phyloP scores from a whole-genome alignment of 2,888 invertebrate genomes.

The Spilarctia lutea region DNA sequence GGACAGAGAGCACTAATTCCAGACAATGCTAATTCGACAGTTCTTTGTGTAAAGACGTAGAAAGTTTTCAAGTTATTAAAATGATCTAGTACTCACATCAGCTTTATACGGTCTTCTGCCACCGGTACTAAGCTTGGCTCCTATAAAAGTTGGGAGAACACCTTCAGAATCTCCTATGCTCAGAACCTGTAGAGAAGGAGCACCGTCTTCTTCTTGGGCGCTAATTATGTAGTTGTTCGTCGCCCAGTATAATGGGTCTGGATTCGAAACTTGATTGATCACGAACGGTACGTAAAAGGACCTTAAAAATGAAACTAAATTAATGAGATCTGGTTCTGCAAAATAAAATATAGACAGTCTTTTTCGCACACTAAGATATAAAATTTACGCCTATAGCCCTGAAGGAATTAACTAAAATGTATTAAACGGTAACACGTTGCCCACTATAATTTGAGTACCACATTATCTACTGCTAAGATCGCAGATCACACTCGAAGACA shows the following conservation, averaged over 20 bases:
- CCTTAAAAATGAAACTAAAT: constrained; percentile 65
- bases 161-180: constrained; percentile 89
- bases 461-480: no score
- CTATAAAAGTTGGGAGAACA: constrained; percentile 88
- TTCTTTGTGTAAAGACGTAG: no score
- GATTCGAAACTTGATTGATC: constrained; percentile 87
- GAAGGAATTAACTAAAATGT: no score
- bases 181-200: constrained; percentile 78
- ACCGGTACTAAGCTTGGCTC: constrained; percentile 73
- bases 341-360: neutral
- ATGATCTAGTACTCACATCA: constrained; percentile 75
- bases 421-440: no score
- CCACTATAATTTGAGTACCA: no score
- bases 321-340: neutral
- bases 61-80: no score
- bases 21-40: neutral
- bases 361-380: no score
- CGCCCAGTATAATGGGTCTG: constrained; percentile 87
- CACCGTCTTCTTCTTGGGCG: constrained; percentile 84
- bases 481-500: no score
- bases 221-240: constrained; percentile 91
- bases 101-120: constrained; percentile 85
- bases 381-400: no score
- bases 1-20: neutral
- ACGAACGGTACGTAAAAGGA: constrained; percentile 89